These are phyloP conservation scores for Melanostigma gelatinosum DNA, from an alignment of 2,113 vertebrate genomes.

Conservation along the genomic window DNA sequence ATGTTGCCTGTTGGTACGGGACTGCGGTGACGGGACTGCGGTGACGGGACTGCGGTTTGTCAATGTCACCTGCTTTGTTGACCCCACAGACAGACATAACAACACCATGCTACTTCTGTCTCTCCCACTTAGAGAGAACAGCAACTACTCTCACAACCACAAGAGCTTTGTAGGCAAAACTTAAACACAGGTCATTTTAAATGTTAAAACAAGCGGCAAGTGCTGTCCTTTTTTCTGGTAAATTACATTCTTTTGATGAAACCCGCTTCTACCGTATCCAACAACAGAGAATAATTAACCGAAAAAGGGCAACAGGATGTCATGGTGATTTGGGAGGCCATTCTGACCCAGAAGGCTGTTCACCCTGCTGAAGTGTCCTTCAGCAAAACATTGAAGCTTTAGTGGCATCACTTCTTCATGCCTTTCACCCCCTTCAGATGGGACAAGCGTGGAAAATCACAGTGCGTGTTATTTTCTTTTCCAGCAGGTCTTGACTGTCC, in stretches of 20 bases:
- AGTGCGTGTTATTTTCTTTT: constrained; percentile 14
- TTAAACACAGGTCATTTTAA: constrained; percentile 14
- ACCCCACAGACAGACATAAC: neutral
- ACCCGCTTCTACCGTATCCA: constrained; percentile 14
- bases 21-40: neutral
- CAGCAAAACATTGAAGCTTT: constrained; percentile 52
- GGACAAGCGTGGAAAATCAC: constrained; percentile 26
- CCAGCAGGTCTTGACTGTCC: constrained; percentile 20
- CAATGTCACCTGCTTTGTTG: neutral
- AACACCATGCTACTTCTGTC: neutral
- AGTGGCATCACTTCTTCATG: constrained; percentile 36
- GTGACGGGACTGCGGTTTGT: neutral
- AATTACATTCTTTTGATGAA: neutral
- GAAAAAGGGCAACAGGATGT: constrained; percentile 19
- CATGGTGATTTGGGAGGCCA: constrained; percentile 24
- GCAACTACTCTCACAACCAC: neutral
- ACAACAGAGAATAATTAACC: constrained; percentile 37
- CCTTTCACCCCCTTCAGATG: constrained; percentile 47
- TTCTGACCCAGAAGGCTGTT: constrained; percentile 32
- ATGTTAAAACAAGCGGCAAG: constrained; percentile 2
- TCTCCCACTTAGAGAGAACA: neutral
- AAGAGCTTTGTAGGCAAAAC: neutral
- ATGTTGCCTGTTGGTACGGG: neutral
- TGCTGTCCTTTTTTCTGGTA: neutral
- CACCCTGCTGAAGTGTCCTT: constrained; percentile 54